phyloP scores from a whole-genome alignment of 2,797 vertebrate species.

The Pelodytes ibericus region DNA sequence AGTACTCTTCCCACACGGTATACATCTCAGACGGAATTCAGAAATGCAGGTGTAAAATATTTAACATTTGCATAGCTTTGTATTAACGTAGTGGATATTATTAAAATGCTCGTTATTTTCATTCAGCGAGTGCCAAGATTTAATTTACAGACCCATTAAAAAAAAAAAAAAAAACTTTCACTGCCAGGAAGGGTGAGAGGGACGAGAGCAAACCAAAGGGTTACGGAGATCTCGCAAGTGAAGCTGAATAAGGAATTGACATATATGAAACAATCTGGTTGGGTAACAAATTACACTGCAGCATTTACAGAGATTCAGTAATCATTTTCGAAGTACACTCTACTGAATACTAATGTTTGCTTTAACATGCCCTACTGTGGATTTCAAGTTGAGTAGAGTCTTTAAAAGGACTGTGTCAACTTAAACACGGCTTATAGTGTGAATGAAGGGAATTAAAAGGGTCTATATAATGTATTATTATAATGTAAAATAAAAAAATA shows the following conservation, averaged over 20 bases:
- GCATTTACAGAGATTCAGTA: neutral
- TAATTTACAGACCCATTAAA: neutral
- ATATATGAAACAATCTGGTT: neutral
- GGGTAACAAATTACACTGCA: neutral
- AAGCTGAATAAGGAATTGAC: neutral
- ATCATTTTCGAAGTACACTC: neutral
- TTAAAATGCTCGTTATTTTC: slow-evolving; percentile 20
- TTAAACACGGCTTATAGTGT: too few relatives aligned
- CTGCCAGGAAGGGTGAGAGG: neutral
- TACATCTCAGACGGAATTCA: slow-evolving; percentile 22
- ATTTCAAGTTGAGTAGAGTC: too few relatives aligned
- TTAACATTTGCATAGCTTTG: slow-evolving; percentile 45
- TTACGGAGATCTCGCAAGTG: neutral
- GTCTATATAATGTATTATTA: too few relatives aligned
- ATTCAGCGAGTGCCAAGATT: neutral
- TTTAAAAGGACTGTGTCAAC: too few relatives aligned
- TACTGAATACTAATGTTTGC: neutral
- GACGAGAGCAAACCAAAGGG: neutral
- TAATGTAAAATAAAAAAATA: too few relatives aligned
- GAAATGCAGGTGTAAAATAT: slow-evolving; percentile 34
- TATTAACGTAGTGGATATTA: slow-evolving; percentile 21
- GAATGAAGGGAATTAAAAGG: too few relatives aligned
- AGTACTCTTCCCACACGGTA: slow-evolving; percentile 15
- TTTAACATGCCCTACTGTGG: neutral
- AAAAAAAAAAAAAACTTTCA: too few relatives aligned